Base-by-base conservation (phyloP, 1,140 invertebrate species). In the Tetramorium simillimum region DNA sequence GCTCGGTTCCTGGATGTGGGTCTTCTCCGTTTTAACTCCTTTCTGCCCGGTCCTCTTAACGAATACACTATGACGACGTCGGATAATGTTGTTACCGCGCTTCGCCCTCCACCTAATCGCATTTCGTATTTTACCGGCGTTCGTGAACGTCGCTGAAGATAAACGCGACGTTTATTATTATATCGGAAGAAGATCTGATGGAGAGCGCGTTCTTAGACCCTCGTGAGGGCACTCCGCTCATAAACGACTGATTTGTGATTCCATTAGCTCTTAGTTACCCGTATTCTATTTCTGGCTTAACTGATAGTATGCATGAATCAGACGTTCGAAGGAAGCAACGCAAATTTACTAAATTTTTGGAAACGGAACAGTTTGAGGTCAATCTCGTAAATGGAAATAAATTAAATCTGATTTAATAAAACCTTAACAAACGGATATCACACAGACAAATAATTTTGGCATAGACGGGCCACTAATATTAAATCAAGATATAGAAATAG, bases 61-160 rank as follows among this genome's bases (percentile, higher is more conserved):
- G 67, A 80, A 46, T 33, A 58, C 21, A 14, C 37, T 43, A 24
- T n/a, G 60, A 49, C 60, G 21, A 82, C 24, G 53, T 63, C 43
- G 37, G 18, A 63, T 81, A 81, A 86, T 63, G 40, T 67, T 40
- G 51, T 86, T 81, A 86, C 37, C 60, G 28, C 58, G 58, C 40
- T 62, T 37, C 10, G 37, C 28, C 12, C 56, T 75, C n/a, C 37
- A 43, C 28, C 49, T 43, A 80, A 65, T 77, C 37, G 18, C 24
- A 63, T 76, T 62, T 77, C 46, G 72, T 63, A 18, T 85, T 76
- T 85, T 62, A 69, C 46, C 33, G 51, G 33, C 33, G n/a, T 37
- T 9, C 49, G 51, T 43, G 78, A 81, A 24, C 46, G 63, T 40
- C 37, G n/a, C 33, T 14, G 49, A 81, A 37, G 49, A 81, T 43